Base-by-base conservation (phyloP, 1,140 invertebrate species). In the Mizuhopecten yessoensis region DNA sequence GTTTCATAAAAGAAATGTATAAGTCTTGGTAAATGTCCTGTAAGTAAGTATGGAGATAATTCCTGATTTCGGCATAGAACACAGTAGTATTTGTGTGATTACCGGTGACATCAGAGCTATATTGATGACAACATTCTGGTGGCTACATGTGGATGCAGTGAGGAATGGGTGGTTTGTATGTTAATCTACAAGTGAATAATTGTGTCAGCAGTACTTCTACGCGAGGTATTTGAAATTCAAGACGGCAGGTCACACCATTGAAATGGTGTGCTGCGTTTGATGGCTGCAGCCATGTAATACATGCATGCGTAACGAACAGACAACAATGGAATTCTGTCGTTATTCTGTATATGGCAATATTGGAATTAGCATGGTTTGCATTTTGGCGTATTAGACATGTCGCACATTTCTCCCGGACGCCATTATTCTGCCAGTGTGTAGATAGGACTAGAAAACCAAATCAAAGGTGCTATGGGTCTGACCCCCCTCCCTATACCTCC, bases 201-300 rank as follows among this genome's bases (percentile, higher is more conserved):
- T 75, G 57, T 75, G 23, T n/a, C 29, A 75, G 23, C n/a, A 29
- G 23, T 75, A 29, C n/a, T 75, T 75, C 1, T 29, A 29, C 23
- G n/a, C 23, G 57, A 75, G 57, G 57, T 75, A 75, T 75, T 75
- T 75, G 57, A 75, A 29, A 75, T 75, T 75, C 57, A 75, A 75
- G 57, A n/a, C 57, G n/a, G 9, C n/a, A 17, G 57, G 57, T 75
- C 57, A n/a, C 57, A 75, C 57, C 11, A 5, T 75, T 75, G 57
- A 75, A 75, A 29, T 75, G 57, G 57, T 29, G 29, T 23, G 57
- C 57, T 75, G 57, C 57, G 29, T 75, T 75, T 75, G 57, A 75
- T 75, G 57, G 57, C 57, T 75, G 23, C 57, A 75, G 57, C 57
- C 57, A 75, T n/a, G 17, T 11, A 75, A 75, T 5, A 75, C 57